Evolutionary conservation across 2,113 vertebrate species (phyloP).

Genomic region (Crotalus tigris): DNA sequence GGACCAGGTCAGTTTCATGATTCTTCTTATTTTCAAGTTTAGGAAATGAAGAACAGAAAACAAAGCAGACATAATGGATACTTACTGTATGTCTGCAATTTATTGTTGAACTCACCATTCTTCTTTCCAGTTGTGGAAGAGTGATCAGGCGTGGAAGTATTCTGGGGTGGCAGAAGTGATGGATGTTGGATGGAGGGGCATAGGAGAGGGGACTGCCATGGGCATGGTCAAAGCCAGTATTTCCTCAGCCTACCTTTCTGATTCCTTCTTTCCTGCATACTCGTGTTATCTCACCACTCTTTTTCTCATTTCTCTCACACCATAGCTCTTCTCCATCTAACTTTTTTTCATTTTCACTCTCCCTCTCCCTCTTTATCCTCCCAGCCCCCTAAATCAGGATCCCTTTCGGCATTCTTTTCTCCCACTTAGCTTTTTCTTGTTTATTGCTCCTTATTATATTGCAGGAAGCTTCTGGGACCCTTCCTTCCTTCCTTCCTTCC

Average conservation of each 20-base stretch:
- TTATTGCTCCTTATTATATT: neutral
- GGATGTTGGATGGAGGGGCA: neutral
- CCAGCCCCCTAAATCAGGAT: neutral
- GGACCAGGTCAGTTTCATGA: constrained; percentile 75
- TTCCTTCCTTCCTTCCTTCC: neutral
- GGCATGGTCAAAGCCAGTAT: neutral
- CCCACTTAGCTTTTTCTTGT: neutral
- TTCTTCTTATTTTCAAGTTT: neutral
- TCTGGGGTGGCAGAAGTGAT: neutral
- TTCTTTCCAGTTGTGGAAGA: neutral
- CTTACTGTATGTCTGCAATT: too few species aligned
- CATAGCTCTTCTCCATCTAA: neutral
- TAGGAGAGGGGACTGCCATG: neutral
- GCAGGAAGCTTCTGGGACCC: neutral
- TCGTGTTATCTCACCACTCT: neutral
- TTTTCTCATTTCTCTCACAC: neutral
- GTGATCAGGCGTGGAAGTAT: neutral
- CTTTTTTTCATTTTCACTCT: neutral
- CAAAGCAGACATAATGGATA: neutral
- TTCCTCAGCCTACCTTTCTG: neutral
- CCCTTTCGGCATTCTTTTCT: neutral
- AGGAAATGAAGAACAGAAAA: neutral
- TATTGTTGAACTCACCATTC: neutral
- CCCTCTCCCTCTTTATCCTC: neutral
- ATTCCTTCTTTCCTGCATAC: neutral